A percentile compares a stretch with the other conserved stretches of the same genome.
These are phyloP conservation scores for Nestor notabilis DNA, from an alignment of 2,113 vertebrate species.

Conservation along the genomic window DNA sequence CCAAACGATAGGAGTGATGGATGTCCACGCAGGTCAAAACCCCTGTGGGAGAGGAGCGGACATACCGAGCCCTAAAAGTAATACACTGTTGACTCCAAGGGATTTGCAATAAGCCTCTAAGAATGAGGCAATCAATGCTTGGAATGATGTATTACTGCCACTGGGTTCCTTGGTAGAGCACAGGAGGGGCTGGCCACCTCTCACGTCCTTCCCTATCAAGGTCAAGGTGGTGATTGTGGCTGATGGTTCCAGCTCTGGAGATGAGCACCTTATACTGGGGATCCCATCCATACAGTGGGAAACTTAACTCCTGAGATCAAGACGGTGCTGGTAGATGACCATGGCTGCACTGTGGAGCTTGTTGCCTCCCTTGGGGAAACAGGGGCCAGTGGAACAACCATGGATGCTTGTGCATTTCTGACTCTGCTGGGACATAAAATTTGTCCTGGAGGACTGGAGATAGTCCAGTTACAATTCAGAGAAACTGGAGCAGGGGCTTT, in stretches of 20 bases:
- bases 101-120: background rate
- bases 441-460: background rate
- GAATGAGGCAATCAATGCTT: background rate
- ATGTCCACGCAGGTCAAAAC: background rate
- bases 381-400: background rate
- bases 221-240: background rate
- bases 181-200: background rate
- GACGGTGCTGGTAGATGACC: background rate
- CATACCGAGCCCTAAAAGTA: background rate
- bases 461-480: background rate
- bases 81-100: background rate
- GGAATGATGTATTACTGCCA: background rate
- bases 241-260: background rate
- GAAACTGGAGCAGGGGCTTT: background rate
- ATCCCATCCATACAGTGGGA: background rate
- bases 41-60: background rate
- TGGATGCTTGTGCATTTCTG: background rate
- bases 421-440: background rate
- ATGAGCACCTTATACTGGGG: background rate
- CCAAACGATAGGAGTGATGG: background rate
- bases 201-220: background rate
- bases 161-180: background rate
- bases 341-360: background rate
- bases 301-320: accelerated
- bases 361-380: background rate